Base-by-base conservation (phyloP, 2,888 invertebrate genomes). In the Heliconius cydno region DNA sequence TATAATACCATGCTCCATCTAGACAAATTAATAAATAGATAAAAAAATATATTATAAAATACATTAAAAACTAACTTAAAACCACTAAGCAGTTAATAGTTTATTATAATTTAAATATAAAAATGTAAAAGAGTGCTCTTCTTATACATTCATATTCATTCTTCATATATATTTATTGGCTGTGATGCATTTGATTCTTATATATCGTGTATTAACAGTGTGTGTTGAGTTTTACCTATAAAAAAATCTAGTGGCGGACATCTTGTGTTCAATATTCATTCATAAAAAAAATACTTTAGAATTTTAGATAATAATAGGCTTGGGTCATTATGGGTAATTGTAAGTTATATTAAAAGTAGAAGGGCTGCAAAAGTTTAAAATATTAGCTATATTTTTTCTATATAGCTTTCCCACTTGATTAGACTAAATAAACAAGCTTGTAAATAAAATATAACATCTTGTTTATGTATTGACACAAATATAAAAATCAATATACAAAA, bases 61-160 rank as follows among this genome's bases (percentile, higher is more conserved):
- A 25, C 22, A 52, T 12, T 12, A 30, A 22, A 52, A 72, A 10
- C 38, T 67, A 68, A 57, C 28, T 52, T 72, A 52, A 72, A 28
- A 57, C 72, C 57, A 34, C 12, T 57, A 57, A 30, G 57, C 12
- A 12, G 34, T 13, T n/a, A 60, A 60, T 3, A 34, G 30, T 34
- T 71, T 22, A 72, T 72, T 6, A 52, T 30, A 72, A 28, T 72
- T 57, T 12, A 52, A 25, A 15, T 72, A 57, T 72, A 72, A 72
- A 72, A 72, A 72, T 57, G 72, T 72, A 57, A 72, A 72, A 72
- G 15, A 72, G 72, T 52, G 72, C 52, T 72, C 30, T 57, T 72
- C 25, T 2, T 52, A 22, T 30, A 34, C 34, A 34, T 34, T 34
- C 34, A 34, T 34, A 34, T 34, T 34, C 34, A 34, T 34, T 72